Evolutionary conservation across 2,113 vertebrate species (phyloP).

Genomic region (Pterocles burchelli): DNA sequence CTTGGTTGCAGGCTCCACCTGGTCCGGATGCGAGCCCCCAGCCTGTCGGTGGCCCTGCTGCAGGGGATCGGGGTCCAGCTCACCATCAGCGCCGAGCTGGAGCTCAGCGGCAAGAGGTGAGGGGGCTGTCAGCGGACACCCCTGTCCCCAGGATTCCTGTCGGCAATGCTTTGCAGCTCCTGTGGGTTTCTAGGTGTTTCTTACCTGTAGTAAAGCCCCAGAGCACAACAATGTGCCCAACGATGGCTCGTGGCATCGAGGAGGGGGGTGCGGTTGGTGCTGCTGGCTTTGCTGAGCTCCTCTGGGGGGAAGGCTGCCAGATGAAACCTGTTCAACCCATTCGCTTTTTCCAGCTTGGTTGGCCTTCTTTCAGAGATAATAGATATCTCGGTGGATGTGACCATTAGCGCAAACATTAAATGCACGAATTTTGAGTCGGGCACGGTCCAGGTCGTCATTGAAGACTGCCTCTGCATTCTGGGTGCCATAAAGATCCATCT

Average conservation of each 20-base stretch:
- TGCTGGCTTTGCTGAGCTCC: neutral
- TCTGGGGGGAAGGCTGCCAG: neutral
- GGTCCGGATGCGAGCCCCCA: neutral
- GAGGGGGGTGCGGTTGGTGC: neutral
- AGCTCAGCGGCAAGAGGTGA: slow-evolving; percentile 49
- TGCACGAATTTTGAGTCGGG: slow-evolving; percentile 16
- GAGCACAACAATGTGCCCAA: neutral
- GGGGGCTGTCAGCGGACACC: neutral
- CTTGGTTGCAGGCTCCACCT: slow-evolving; percentile 37
- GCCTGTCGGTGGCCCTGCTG: neutral
- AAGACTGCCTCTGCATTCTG: slow-evolving; percentile 46
- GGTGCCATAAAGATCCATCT: slow-evolving; percentile 10
- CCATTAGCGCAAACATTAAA: slow-evolving; percentile 19
- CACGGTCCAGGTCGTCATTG: neutral
- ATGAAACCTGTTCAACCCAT: neutral
- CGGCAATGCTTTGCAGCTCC: accelerated
- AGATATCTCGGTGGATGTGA: slow-evolving; percentile 19
- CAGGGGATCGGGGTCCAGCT: neutral
- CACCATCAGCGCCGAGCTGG: neutral
- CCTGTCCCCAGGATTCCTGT: accelerated
- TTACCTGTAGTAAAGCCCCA: neutral
- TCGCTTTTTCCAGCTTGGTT: slow-evolving; percentile 21
- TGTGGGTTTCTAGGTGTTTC: neutral
- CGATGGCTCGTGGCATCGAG: neutral
- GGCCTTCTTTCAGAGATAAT: slow-evolving; percentile 32